These are phyloP conservation scores for Prietella phreatophila DNA, from an alignment of 2,113 vertebrate genomes.

Conservation along the genomic window DNA sequence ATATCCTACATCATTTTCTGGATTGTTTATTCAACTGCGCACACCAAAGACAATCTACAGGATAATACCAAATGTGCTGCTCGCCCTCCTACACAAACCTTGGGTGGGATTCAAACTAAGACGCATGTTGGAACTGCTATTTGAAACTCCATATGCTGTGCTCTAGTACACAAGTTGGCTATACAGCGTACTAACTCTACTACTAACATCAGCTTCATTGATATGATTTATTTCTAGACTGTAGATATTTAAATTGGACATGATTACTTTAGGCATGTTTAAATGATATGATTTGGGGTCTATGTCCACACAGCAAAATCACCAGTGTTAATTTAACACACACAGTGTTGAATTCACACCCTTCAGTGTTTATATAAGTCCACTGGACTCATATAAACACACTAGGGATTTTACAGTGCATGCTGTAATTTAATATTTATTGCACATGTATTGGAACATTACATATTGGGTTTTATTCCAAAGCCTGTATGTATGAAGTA, in stretches of 20 bases:
- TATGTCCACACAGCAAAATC: not conserved
- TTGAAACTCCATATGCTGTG: not conserved
- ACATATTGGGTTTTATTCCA: not conserved
- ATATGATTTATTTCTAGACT: not conserved
- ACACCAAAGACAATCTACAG: not conserved
- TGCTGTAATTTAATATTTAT: not conserved
- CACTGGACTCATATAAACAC: too few relatives aligned
- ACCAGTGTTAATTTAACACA: too few relatives aligned
- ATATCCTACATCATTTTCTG: slow-evolving; percentile 30
- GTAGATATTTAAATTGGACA: not conserved
- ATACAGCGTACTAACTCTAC: not conserved
- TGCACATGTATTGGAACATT: not conserved
- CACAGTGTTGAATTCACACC: too few relatives aligned
- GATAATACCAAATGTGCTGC: not conserved
- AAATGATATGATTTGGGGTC: not conserved
- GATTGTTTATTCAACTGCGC: slow-evolving; percentile 16
- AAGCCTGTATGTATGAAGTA: not conserved
- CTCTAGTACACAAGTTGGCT: not conserved
- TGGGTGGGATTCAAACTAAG: not conserved
- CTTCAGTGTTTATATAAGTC: too few relatives aligned
- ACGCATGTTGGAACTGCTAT: not conserved
- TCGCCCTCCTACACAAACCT: not conserved
- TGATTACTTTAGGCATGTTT: not conserved
- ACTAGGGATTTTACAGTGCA: too few relatives aligned
- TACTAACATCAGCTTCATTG: not conserved